These are phyloP conservation scores for Cecidostiba fungosa DNA, from an alignment of 2,888 invertebrate species.

Conservation along the genomic window DNA sequence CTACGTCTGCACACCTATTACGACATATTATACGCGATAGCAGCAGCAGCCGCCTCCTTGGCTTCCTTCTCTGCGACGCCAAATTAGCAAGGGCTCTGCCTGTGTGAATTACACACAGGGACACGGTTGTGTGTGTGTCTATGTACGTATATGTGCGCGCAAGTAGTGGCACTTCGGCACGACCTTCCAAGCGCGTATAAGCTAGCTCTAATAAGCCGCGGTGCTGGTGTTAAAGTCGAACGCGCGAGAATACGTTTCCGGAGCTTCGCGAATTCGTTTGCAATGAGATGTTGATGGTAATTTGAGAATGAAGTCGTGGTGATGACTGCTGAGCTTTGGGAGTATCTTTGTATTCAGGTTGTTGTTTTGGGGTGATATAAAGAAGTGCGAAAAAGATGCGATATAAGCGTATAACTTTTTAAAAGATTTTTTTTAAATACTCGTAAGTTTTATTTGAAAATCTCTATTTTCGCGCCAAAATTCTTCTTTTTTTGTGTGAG, in stretches of 20 bases:
- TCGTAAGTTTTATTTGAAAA: too few relatives aligned
- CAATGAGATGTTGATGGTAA: too few relatives aligned
- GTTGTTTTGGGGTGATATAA: too few relatives aligned
- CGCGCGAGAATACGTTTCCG: background rate
- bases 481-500: too few relatives aligned
- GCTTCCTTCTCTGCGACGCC: background rate
- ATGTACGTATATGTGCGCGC: background rate
- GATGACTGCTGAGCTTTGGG: too few relatives aligned
- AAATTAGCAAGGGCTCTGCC: constrained; percentile 43
- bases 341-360: too few relatives aligned
- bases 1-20: constrained; percentile 2
- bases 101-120: constrained; percentile 37
- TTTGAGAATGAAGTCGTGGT: background rate
- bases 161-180: constrained; percentile 42
- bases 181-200: constrained; percentile 15
- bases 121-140: too few relatives aligned
- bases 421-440: too few relatives aligned
- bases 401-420: too few relatives aligned
- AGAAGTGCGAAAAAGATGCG: too few relatives aligned
- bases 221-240: background rate
- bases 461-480: too few relatives aligned
- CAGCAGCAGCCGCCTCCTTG: background rate
- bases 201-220: constrained; percentile 28
- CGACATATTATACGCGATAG: constrained; percentile 11
- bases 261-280: background rate